phyloP scores from a whole-genome alignment of 1,140 invertebrate species.

The Caenorhabditis elegans region DNA sequence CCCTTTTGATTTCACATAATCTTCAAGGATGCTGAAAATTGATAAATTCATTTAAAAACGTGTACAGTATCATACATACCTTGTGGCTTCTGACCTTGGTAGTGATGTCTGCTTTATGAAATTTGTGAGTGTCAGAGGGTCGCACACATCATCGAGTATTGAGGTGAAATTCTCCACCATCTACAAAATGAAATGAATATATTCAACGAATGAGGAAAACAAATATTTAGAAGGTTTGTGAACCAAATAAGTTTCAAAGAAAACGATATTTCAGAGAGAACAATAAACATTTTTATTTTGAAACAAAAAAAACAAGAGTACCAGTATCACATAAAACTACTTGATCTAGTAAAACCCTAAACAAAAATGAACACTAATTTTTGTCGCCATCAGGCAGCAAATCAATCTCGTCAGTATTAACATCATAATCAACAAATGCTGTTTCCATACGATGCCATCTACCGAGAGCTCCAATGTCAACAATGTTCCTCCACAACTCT shows the following conservation, averaged over 20 bases:
- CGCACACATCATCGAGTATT: neutral
- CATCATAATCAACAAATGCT: neutral
- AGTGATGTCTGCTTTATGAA: neutral
- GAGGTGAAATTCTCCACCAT: neutral
- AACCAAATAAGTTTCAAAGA: neutral
- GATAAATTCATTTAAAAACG: neutral
- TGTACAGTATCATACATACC: neutral
- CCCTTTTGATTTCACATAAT: neutral
- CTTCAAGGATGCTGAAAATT: neutral
- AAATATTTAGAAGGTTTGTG: neutral
- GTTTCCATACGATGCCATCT: neutral
- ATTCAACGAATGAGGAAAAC: neutral
- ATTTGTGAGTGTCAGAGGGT: neutral
- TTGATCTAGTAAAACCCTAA: neutral
- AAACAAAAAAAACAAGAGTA: neutral
- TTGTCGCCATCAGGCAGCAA: neutral
- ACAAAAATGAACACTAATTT: no score
- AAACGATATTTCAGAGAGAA: neutral
- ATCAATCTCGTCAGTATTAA: neutral
- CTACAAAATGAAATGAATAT: neutral
- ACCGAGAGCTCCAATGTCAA: slow-evolving; percentile 7
- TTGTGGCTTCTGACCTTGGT: neutral
- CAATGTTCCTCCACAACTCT: neutral
- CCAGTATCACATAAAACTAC: neutral
- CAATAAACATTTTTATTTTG: neutral